Evolutionary conservation across 2,113 vertebrate species (phyloP), one percentile per base, ranked within the genome.

Genomic region (Pleuronectes platessa): DNA sequence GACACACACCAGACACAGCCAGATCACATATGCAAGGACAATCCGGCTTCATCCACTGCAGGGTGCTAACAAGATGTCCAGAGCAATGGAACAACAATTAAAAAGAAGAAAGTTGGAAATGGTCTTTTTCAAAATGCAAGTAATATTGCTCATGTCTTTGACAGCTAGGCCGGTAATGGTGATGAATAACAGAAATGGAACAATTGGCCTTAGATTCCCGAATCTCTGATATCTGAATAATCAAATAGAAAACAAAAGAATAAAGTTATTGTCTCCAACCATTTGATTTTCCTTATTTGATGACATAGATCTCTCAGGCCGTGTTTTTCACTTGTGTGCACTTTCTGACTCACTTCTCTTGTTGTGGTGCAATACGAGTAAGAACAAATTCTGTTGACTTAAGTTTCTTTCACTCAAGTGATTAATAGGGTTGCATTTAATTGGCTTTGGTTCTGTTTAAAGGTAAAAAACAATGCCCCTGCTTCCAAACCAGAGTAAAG

Each of bases 371-470:
- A 58, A 58, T 42, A 11, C 20, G 24, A 20, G 17, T 11, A 7
- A 71, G 27, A 6, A 17, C 14, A 20, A 61, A 61, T 54, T 53
- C 15, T 61, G 47, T 68, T 76, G 11, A 2, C 35, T 61, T 54
- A 14, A 18, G 17, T 51, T 51, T 51, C 23, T 60, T 27, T 27
- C 53, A 49, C 26, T 23, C 3, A 61, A 18, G 56, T 60, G 63
- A 54, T 54, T 61, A 26, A 61, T 56, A 27, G 20, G 12, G 10
- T 42, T 40, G 20, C 18, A 23, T 24, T 56, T 63, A 70, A 63
- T 70, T 47, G 3, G 17, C 45, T 51, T 26, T 40, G 37, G 37
- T 49, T 70, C 65, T 58, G 51, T 45, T 69, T 62, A 18, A 54
- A 58, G 58, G 59, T 26, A 31, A 40, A n/a, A 21, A 21, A 11